Evolutionary conservation across 2,888 invertebrate genomes (phyloP), one percentile per base, ranked within the genome.

Genomic region (Quadroppia sp.): DNA sequence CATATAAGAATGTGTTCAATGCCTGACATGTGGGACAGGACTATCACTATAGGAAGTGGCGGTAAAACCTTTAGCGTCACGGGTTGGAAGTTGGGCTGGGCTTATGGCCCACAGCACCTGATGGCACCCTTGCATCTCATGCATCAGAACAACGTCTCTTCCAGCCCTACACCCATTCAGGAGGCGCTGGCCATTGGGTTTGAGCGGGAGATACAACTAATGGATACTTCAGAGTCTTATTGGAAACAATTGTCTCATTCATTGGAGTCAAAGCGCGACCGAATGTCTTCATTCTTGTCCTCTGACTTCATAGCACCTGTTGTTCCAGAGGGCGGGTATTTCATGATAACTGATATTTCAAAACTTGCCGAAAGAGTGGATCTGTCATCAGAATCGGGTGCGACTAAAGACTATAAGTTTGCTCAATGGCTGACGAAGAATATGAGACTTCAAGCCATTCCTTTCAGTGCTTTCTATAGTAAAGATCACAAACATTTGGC

Each of bases 41-140:
- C 98, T 0, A 88, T 99, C 45, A 97, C 98, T 0, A 88, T 99
- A 40, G 96, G 98, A 0, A 97, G 96, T 28, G 98, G 96, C 0
- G 98, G 98, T 0, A 99, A 98, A 86, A 94, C 95, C 0, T 97
- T 98, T 85, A 94, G 94, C 72, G 93, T 94, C 17, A 99, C 98
- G 0, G 98, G 98, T 3, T 95, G 95, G 95, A 96, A 91, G 71
- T 87, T 89, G 2, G 98, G 98, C 71, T 99, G 98, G 98, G 92
- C 92, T 0, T 92, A 96, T 82, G 75, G 69, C 0, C 96, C 97
- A 0, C 87, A 87, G 0, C 82, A 87, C 75, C 85, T 99, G 13
- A 87, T 98, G 81, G 82, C 84, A 53, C 92, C 94, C 81, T 82
- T 95, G 74, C 89, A 91, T 81, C 88, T 82, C 78, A 89, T 96